Base-by-base conservation (phyloP, 2,888 invertebrate species). In the Zygogramma bicolorata region DNA sequence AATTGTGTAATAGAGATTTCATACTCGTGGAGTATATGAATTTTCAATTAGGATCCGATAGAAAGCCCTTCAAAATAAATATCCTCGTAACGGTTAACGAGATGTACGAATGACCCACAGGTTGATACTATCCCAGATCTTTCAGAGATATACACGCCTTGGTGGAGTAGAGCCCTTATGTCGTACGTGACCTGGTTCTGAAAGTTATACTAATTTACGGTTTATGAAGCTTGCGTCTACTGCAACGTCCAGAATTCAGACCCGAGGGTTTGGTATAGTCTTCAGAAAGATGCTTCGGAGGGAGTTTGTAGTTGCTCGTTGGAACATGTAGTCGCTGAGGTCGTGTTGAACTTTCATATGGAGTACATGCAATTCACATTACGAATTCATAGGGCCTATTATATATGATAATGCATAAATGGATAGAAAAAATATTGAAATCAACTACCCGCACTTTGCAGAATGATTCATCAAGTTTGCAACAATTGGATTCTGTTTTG, bases 191-290 rank as follows among this genome's bases (percentile, higher is more conserved):
- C 79, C 77, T 70, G 83, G 75, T 81, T 84, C 71, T 80, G 73
- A 76, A 81, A 81, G 77, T 78, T 79, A 80, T 79, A 79, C 79
- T 83, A 82, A 83, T 84, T 83, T 82, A 81, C 82, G 81, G 79
- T 79, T 78, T 81, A 82, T 80, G 80, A 81, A 77, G 74, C 73
- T 68, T 75, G 74, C 76, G 74, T 71, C 62, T 67, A 74, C 53
- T 68, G 75, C 76, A 75, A 73, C 74, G 73, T 75, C 69, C 71
- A 59, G 73, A 70, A 78, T 75, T 78, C 72, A 63, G 67, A 70
- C 74, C 69, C 20, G 10, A 66, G 70, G 75, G 67, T 73, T 75
- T 71, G 58, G 34, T 68, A 73, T 70, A 73, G 68, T 59, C 34
- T 42, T 53, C 65, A 60, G 74, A 62, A 71, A 69, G 71, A 69